These are phyloP conservation scores for Quadroppia sp. DNA, from an alignment of 2,888 invertebrate genomes.

Conservation along the genomic window DNA sequence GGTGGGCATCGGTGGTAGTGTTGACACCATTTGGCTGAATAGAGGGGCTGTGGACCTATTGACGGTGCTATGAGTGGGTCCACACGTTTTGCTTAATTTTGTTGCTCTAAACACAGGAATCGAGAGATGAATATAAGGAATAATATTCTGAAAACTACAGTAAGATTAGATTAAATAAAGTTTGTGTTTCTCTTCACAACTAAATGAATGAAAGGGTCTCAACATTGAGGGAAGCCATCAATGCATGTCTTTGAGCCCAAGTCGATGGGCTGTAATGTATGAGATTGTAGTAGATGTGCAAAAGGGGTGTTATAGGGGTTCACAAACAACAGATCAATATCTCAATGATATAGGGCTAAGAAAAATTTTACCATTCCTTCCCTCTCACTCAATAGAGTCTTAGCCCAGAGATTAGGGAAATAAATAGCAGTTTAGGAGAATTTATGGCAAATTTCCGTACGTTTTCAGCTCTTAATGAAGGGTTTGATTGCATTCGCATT, in stretches of 20 bases:
- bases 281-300: background rate
- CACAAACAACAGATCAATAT: constrained; percentile 31
- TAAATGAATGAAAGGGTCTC: constrained; percentile 19
- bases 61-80: background rate
- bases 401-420: constrained; percentile 25
- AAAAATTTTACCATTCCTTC: constrained; percentile 6
- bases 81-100: constrained; percentile 29
- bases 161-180: constrained; percentile 26
- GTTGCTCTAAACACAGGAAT: constrained; percentile 28
- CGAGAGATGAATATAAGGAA: too few relatives aligned
- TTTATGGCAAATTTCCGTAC: constrained; percentile 32
- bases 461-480: constrained; percentile 22
- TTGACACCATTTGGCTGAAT: constrained; percentile 16
- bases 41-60: constrained; percentile 18
- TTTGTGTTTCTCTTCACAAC: constrained; percentile 26
- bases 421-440: constrained; percentile 34
- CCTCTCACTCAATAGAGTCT: background rate
- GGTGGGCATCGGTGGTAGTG: constrained; percentile 12
- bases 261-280: constrained; percentile 1
- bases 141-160: too few relatives aligned
- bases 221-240: background rate
- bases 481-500: constrained; percentile 13
- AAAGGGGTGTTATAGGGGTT: constrained; percentile 27
- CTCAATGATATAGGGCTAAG: constrained; percentile 32
- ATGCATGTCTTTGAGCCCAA: constrained; percentile 12